phyloP scores from a whole-genome alignment of 2,797 vertebrate species.

The Pseudomugil gertrudae region DNA sequence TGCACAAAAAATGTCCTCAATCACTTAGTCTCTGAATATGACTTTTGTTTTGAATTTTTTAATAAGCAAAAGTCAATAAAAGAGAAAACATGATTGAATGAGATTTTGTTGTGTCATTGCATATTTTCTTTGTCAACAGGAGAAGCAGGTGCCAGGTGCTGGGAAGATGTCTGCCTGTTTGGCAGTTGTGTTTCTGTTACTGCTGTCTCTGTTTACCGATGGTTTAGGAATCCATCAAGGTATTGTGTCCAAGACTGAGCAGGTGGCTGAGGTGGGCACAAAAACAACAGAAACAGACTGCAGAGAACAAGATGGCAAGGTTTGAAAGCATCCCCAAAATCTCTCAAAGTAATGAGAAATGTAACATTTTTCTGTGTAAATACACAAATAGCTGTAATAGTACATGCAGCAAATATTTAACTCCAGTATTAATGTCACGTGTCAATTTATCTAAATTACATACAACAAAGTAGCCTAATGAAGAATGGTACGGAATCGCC shows the following conservation, averaged over 20 bases:
- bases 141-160: conserved; percentile 2
- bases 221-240: conserved; percentile 20
- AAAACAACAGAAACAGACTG: not conserved
- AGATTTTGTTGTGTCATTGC: not conserved
- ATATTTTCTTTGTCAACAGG: not conserved
- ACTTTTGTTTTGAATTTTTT: not conserved
- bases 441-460: not conserved
- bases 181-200: conserved; percentile 11
- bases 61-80: not conserved
- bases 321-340: not conserved
- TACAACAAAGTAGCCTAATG: not conserved
- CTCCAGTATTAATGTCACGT: not conserved
- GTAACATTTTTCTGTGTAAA: conserved; percentile 4
- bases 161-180: not conserved
- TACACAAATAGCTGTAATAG: conserved; percentile 9
- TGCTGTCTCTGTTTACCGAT: conserved; percentile 13
- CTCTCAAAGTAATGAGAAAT: conserved; percentile 10
- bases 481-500: conserved; percentile 12
- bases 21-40: not conserved
- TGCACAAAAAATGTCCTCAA: not conserved
- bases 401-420: not conserved
- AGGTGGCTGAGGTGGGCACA: conserved; percentile 15
- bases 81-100: not conserved
- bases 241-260: conserved; percentile 6
- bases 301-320: not conserved